Base-by-base conservation (phyloP, 2,888 invertebrate species). In the Plemyria rubiginata region DNA sequence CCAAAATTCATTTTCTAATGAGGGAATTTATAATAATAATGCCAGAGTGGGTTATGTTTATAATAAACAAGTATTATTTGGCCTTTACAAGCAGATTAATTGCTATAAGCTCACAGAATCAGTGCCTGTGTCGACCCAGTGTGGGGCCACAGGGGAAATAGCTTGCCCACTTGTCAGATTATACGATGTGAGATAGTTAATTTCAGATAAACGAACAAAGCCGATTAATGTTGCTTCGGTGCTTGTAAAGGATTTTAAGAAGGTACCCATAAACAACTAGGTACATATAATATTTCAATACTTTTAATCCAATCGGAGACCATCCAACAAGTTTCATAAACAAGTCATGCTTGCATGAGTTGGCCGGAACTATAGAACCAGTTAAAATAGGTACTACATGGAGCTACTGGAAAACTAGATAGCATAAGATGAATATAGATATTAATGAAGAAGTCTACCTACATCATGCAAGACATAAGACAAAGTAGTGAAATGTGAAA, bases 131-230 rank as follows among this genome's bases (percentile, higher is more conserved):
- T 73, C 72, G 69, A 74, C 67, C 66, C 65, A 71, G 69, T 74
- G 61, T 58, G 57, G 48, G 54, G 70, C 70, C 83, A 57, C 81
- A 59, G 50, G 86, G 85, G 84, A 83, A 86, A 85, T 84, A 83
- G 77, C 76, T 74, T 65, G 69, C 63, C 71, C 71, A 77, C 74
- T 78, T 72, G 76, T 74, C 74, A 73, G 74, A 75, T 76, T 74
- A 71, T 71, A 60, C 70, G 70, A 67, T 69, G 70, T 65, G 67
- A 63, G 66, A 70, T 74, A 72, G 70, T 71, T 70, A 73, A 75
- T 75, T 74, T 69, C 65, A 62, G 68, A 69, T 70, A 71, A 54
- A 65, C 63, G 52, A 63, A 60, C 59, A 55, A 60, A 58, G 58
- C 63, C 60, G 65, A 68, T 67, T 69, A 66, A 66, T 63, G 55